Evolutionary conservation across 2,888 invertebrate genomes (phyloP), one percentile per base, ranked within the genome.

Genomic region (Platycnemis pennipes): DNA sequence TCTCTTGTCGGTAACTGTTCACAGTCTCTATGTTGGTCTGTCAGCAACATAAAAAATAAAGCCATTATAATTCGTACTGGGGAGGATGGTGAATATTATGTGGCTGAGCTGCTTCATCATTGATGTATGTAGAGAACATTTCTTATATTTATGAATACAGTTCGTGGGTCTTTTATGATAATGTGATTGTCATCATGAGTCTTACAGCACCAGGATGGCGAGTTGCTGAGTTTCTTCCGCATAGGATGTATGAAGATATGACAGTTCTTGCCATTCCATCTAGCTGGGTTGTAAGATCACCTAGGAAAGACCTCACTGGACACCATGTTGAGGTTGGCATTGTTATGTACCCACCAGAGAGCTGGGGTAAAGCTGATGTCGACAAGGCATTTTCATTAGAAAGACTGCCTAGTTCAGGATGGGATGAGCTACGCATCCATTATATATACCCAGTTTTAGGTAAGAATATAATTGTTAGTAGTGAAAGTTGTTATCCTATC

Each of bases 11-110:
- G 56, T 56, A 56, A 56, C 56, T 56, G 56, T 56, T 56, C 22
- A 22, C 56, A 56, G 56, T 56, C 56, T 56, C 22, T 56, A 22
- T 56, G 56, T 56, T 56, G 56, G 56, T 19, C 56, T 56, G 56
- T 56, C 56, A 56, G 56, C 56, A 56, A 56, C 56, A 56, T 56
- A 56, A 56, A 56, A 56, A 56, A 56, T 56, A 56, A 56, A 56
- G 56, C 56, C 5, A 56, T 56, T 56, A 56, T 56, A 56, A 56
- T 56, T 56, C 56, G 19, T 56, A 56, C 22, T 56, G 56, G 16
- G 56, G 56, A 56, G 22, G 56, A 56, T 56, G 56, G 56, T 56
- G 56, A 56, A 56, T 56, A 56, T 22, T 56, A 56, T 56, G 56
- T 56, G 56, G 56, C 56, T 56, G 8, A 56, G 56, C 56, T 56